Evolutionary conservation across 2,113 vertebrate species (phyloP).

Genomic region (Sitta europaea): DNA sequence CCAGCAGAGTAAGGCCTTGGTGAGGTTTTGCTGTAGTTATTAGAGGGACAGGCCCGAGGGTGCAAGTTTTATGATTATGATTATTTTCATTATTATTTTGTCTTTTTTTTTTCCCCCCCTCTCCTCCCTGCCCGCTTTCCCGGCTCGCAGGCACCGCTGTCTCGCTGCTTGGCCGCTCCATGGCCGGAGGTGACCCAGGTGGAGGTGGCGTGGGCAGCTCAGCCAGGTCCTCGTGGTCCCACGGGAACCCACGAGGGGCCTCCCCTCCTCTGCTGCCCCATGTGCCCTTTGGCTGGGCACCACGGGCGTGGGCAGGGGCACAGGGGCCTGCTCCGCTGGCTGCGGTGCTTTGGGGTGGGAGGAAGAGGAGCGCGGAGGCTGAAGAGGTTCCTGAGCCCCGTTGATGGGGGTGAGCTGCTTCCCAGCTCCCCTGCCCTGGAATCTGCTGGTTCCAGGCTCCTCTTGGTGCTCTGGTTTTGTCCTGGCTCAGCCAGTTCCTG

Average conservation of each 20-base stretch:
- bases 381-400: background rate
- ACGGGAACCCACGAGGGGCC: background rate
- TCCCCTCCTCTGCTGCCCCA: background rate
- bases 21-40: constrained; percentile 42
- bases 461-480: background rate
- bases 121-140: background rate
- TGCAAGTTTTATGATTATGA: background rate
- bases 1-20: constrained; percentile 59
- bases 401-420: background rate
- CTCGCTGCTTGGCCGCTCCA: background rate
- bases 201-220: constrained; percentile 7
- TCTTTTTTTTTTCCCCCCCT: background rate
- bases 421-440: background rate
- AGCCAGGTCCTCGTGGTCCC: background rate
- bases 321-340: background rate
- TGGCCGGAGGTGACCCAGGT: background rate
- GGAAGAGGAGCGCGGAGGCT: background rate
- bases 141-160: background rate
- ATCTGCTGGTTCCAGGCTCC: background rate
- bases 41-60: constrained; percentile 56
- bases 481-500: background rate
- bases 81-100: background rate
- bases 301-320: background rate
- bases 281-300: background rate
- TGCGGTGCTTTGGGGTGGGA: background rate